Evolutionary conservation across 2,888 invertebrate genomes (phyloP), one percentile per base, ranked within the genome.

Genomic region (Cryptus armator): DNA sequence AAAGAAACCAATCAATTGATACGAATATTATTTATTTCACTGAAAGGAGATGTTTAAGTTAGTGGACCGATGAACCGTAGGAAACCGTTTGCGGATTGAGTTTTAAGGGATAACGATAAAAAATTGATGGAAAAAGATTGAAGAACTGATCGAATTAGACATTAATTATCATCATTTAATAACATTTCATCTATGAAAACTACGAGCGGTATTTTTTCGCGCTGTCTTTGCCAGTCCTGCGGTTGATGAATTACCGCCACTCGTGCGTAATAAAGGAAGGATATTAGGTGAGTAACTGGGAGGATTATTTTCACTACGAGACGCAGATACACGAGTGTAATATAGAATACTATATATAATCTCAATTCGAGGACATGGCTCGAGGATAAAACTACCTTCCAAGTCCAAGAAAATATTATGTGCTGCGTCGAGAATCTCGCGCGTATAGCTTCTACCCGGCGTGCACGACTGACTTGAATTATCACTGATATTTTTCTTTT

Each of bases 301-400:
- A 10, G 29, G 59, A 62, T 62, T 62, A 62, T 62, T 62, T 29
- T 32, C 59, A 62, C 59, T 62, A 14, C 32, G 59, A 29, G 59
- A 62, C 59, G 59, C 29, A n/a, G 59, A 62, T 62, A 62, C 59
- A 62, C 59, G 59, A 62, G 59, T 62, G 59, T 62, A 62, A 62
- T 62, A 62, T 24, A 29, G 59, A 62, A 62, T 62, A 62, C 59
- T 62, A 62, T 62, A 29, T 29, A 62, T 62, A 62, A 62, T 62
- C 59, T 62, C 32, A 29, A 62, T 62, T 62, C 59, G 91, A 90
- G 87, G 88, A 89, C 89, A 88, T 90, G 87, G 88, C 84, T 87
- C 86, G 85, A 88, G 89, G 44, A 90, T 89, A 83, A 89, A 72
- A 75, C 81, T 83, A 83, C 83, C 84, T 81, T 71, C 85, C 78